Conservation (phyloP, 2,888 invertebrate genomes). For the Lottia gigantea region DNA sequence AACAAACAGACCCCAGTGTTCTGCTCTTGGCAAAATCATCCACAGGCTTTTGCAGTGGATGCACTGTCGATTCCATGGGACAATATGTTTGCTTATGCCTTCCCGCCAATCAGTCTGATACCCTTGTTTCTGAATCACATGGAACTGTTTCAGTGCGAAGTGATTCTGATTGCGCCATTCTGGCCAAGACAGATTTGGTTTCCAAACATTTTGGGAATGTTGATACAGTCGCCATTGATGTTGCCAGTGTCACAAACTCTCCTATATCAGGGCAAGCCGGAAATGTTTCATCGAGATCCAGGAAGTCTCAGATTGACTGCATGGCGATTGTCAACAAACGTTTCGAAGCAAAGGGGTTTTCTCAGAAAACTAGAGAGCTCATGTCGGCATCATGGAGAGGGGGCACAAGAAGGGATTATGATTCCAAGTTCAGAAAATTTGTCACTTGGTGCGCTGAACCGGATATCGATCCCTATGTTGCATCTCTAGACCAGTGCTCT, state of each 20-base stretch:
- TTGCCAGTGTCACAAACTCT: too few species aligned
- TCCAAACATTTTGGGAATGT: too few species aligned
- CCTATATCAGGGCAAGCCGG: too few species aligned
- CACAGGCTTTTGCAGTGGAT: slow-evolving; percentile 18
- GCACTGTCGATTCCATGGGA: slow-evolving; percentile 23
- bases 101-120: too few species aligned
- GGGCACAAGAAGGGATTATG: background rate
- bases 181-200: too few species aligned
- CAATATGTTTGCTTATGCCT: slow-evolving; percentile 14
- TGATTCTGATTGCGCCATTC: too few species aligned
- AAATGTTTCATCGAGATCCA: too few species aligned
- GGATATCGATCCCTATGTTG: background rate
- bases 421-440: background rate
- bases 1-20: slow-evolving; percentile 23
- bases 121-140: too few species aligned
- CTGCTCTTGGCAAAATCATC: slow-evolving; percentile 14
- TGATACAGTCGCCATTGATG: too few species aligned
- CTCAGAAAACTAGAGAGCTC: background rate
- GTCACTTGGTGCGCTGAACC: background rate
- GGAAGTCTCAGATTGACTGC: background rate
- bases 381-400: background rate
- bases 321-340: slow-evolving; percentile 7
- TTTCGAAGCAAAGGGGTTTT: background rate
- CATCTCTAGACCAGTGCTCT: background rate
- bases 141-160: too few species aligned